Percentiles rank a stretch among this genome's conserved stretches.
Evolutionary conservation across 2,797 vertebrate species (phyloP).

Genomic region (Takifugu ocellatus): DNA sequence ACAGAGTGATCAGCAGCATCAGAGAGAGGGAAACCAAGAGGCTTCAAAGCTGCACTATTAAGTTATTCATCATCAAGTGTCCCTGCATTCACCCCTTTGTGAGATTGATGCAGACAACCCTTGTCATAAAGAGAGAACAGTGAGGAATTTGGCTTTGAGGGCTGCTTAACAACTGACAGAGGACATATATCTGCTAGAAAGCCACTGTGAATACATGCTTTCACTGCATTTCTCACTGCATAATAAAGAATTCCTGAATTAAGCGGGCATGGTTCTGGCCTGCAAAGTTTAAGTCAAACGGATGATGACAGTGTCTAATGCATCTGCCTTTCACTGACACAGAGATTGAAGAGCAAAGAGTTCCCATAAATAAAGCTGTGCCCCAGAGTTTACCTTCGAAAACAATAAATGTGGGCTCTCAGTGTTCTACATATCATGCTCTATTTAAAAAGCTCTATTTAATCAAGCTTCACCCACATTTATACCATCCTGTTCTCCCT

Average conservation of each 20-base stretch:
- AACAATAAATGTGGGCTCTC: slow-evolving; percentile 20
- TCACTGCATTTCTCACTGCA: slow-evolving; percentile 5
- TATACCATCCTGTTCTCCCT: slow-evolving; percentile 14
- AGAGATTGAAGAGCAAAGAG: slow-evolving; percentile 2
- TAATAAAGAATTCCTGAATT: slow-evolving; percentile 14
- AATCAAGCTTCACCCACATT: slow-evolving; percentile 32
- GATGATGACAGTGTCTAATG: too few relatives aligned
- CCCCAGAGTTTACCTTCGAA: slow-evolving; percentile 6
- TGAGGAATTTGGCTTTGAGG: slow-evolving; percentile 56
- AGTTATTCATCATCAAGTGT: slow-evolving; percentile 75
- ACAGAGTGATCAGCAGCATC: slow-evolving; percentile 65
- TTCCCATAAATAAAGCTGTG: neutral
- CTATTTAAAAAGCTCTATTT: slow-evolving; percentile 35
- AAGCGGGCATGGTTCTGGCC: neutral
- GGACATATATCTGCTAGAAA: slow-evolving; percentile 58
- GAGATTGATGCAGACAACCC: slow-evolving; percentile 49
- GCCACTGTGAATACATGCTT: slow-evolving; percentile 18
- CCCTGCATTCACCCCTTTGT: slow-evolving; percentile 72
- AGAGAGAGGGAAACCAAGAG: slow-evolving; percentile 52
- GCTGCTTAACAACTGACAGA: slow-evolving; percentile 44
- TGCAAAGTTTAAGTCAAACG: slow-evolving; percentile 17
- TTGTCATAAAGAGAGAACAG: slow-evolving; percentile 61
- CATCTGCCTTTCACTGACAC: slow-evolving; percentile 9
- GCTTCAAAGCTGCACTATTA: slow-evolving; percentile 76
- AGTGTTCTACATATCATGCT: slow-evolving; percentile 17